Conservation (phyloP, 2,797 vertebrate genomes). For the Neoniphon sammara region DNA sequence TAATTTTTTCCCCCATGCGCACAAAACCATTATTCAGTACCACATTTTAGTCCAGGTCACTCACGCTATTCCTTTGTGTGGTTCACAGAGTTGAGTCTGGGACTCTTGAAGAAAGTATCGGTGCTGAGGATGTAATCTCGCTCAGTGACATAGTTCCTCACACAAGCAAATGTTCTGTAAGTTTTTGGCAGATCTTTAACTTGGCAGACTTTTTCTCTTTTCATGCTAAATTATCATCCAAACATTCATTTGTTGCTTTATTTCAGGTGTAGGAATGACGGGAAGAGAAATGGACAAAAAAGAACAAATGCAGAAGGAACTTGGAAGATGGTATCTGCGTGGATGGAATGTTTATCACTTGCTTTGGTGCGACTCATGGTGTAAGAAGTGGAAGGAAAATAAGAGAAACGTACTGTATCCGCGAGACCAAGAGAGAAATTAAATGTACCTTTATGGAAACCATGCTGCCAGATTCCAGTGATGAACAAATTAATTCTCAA, state of each 20-base stretch:
- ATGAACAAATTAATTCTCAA: not conserved
- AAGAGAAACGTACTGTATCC: constrained; percentile 6
- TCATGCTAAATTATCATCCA: constrained; percentile 74
- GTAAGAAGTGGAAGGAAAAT: constrained; percentile 28
- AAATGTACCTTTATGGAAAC: not conserved
- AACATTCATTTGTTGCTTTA: constrained; percentile 77
- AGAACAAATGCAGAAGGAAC: constrained; percentile 26
- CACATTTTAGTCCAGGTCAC: not conserved
- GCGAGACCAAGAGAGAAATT: constrained; percentile 14
- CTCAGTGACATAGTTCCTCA: constrained; percentile 78
- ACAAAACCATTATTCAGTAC: not conserved
- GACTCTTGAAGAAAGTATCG: constrained; percentile 61
- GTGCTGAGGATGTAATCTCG: constrained; percentile 68
- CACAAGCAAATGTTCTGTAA: constrained; percentile 81
- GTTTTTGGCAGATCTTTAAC: constrained; percentile 48
- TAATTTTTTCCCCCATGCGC: not conserved
- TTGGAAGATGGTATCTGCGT: constrained; percentile 22
- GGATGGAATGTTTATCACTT: constrained; percentile 43
- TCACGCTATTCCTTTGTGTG: constrained; percentile 10
- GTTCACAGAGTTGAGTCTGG: constrained; percentile 61
- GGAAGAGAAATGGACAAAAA: constrained; percentile 30
- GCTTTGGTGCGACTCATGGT: constrained; percentile 43
- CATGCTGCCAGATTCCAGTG: constrained; percentile 41
- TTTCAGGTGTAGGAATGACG: constrained; percentile 66
- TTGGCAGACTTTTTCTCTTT: constrained; percentile 34